Evolutionary conservation across 2,888 invertebrate species (phyloP).

Genomic region (Chrysolina oricalcia): DNA sequence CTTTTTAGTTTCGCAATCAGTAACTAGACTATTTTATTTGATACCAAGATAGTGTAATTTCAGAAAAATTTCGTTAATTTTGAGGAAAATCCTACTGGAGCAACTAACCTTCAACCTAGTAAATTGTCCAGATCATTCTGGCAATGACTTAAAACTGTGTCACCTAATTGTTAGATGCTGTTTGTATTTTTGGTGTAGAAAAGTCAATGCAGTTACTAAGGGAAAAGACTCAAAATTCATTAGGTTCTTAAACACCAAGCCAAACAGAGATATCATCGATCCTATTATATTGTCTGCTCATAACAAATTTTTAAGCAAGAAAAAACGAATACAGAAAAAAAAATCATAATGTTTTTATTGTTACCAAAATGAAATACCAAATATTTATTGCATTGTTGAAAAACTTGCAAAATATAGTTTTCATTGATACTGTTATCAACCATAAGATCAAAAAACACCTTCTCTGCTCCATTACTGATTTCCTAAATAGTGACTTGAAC

Average conservation of each 20-base stretch:
- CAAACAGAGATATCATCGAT: not conserved
- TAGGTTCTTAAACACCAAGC: not conserved
- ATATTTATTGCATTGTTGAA: no score
- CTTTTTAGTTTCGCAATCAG: not conserved
- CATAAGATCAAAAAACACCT: no score
- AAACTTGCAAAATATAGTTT: no score
- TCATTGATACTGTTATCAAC: no score
- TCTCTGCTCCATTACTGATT: no score
- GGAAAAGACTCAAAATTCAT: not conserved
- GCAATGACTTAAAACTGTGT: not conserved
- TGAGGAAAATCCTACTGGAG: not conserved
- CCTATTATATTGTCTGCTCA: not conserved
- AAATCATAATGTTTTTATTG: not conserved
- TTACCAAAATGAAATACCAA: not conserved
- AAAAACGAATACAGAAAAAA: not conserved
- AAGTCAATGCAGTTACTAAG: not conserved
- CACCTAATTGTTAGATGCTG: not conserved
- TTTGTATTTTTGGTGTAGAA: conserved; percentile 12
- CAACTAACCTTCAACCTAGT: not conserved
- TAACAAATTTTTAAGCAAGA: not conserved
- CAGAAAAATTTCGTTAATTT: not conserved
- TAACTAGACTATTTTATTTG: not conserved
- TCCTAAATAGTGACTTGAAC: no score
- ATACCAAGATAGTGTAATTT: not conserved
- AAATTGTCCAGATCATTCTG: not conserved